Conservation (phyloP, 2,888 invertebrate species). For the Leucoma salicis region DNA sequence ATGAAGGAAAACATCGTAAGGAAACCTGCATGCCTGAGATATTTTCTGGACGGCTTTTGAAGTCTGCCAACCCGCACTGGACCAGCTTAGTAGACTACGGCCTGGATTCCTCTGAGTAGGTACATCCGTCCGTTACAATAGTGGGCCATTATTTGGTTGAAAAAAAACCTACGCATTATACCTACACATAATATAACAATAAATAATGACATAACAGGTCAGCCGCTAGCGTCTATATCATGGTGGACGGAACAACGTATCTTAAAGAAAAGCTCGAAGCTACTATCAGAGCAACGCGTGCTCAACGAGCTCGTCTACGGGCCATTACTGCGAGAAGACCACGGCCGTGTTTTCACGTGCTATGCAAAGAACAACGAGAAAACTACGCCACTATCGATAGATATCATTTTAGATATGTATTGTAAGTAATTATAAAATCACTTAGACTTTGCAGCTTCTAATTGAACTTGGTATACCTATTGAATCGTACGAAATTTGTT, state of each 20-base stretch:
- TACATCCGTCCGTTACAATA: too few relatives aligned
- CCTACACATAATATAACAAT: too few relatives aligned
- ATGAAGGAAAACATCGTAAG: too few relatives aligned
- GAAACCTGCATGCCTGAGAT: too few relatives aligned
- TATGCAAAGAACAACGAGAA: conserved; percentile 87
- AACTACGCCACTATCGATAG: conserved; percentile 84
- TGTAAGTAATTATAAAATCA: conserved; percentile 72
- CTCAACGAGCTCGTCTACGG: conserved; percentile 84
- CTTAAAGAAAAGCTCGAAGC: conserved; percentile 82
- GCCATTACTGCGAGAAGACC: conserved; percentile 84
- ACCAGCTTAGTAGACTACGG: too few relatives aligned
- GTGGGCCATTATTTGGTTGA: too few relatives aligned
- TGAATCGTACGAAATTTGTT: too few relatives aligned
- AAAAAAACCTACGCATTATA: too few relatives aligned
- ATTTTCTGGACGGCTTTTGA: too few relatives aligned
- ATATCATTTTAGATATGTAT: conserved; percentile 86
- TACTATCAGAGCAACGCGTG: conserved; percentile 84
- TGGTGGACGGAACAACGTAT: conserved; percentile 86
- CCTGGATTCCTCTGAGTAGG: too few relatives aligned
- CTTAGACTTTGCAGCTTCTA: background rate
- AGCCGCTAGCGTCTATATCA: conserved; percentile 84
- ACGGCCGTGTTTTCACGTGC: conserved; percentile 85
- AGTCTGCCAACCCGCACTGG: too few relatives aligned
- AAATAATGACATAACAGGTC: conserved; percentile 66
- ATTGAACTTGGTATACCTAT: too few relatives aligned